Evolutionary conservation across 2,888 invertebrate species (phyloP).

Genomic region (Tryphoninae sp.): DNA sequence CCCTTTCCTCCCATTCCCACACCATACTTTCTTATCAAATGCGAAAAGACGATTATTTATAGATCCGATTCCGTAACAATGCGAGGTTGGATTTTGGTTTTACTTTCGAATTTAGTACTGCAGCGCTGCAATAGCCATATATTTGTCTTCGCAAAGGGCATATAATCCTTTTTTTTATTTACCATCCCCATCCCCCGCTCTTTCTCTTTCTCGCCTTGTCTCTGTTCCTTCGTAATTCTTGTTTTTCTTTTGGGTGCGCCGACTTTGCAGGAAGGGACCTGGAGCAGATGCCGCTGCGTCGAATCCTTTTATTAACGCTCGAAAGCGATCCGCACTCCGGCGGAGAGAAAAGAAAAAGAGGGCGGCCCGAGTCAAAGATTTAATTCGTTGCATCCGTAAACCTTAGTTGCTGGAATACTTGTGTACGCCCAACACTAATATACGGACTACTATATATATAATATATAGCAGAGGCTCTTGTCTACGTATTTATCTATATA

Average conservation of each 20-base stretch:
- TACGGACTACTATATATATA: constrained; percentile 18
- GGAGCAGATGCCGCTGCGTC: constrained; percentile 35
- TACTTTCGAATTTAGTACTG: not conserved
- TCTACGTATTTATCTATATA: constrained; percentile 13
- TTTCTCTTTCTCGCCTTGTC: not conserved
- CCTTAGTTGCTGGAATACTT: constrained; percentile 47
- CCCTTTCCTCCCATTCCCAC: too few relatives aligned
- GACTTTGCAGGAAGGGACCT: constrained; percentile 12
- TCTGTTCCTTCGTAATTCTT: constrained; percentile 8
- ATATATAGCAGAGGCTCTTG: not conserved
- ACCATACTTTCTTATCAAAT: not conserved
- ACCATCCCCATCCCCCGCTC: not conserved
- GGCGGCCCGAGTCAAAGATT: constrained; percentile 52
- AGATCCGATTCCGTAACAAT: not conserved
- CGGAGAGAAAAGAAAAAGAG: constrained; percentile 31
- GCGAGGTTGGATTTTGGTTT: not conserved
- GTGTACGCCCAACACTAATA: constrained; percentile 48
- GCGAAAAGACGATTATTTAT: constrained; percentile 9
- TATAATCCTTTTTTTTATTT: constrained; percentile 3
- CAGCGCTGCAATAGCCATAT: not conserved
- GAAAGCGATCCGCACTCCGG: constrained; percentile 42
- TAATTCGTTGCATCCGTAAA: constrained; percentile 64
- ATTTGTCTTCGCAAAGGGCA: not conserved
- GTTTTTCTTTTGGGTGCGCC: not conserved
- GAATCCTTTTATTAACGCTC: constrained; percentile 57